These are phyloP conservation scores for Melipona quadrifasciata DNA, from an alignment of 1,140 invertebrate genomes.

Conservation along the genomic window DNA sequence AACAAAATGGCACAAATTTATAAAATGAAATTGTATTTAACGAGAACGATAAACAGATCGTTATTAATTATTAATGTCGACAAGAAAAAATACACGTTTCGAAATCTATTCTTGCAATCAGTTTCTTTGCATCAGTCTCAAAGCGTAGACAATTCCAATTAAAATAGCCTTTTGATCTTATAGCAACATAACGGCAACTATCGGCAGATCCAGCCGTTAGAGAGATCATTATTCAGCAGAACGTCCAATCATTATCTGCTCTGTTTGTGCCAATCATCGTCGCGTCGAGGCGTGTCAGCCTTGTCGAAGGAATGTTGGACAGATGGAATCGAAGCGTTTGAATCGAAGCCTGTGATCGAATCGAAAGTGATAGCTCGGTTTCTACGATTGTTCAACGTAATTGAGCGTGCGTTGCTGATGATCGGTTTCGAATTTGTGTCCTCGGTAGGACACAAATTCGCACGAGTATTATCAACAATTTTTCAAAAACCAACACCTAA, in stretches of 20 bases:
- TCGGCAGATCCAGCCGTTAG: not conserved
- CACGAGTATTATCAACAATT: too few relatives aligned
- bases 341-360: conserved; percentile 11
- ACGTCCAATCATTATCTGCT: not conserved
- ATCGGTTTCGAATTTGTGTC: not conserved
- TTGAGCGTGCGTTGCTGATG: not conserved
- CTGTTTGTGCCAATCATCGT: conserved; percentile 3
- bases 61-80: too few relatives aligned
- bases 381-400: not conserved
- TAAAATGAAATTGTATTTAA: too few relatives aligned
- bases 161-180: not conserved
- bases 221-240: not conserved
- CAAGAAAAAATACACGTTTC: not conserved
- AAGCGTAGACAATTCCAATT: not conserved
- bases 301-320: not conserved
- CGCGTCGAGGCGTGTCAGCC: not conserved
- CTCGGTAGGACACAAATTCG: too few relatives aligned
- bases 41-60: too few relatives aligned
- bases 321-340: not conserved
- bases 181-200: not conserved
- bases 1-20: too few relatives aligned
- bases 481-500: too few relatives aligned
- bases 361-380: not conserved
- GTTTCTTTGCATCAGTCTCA: not conserved
- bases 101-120: not conserved